phyloP scores from a whole-genome alignment of 2,113 vertebrate species.

The Chloropsis hardwickii region DNA sequence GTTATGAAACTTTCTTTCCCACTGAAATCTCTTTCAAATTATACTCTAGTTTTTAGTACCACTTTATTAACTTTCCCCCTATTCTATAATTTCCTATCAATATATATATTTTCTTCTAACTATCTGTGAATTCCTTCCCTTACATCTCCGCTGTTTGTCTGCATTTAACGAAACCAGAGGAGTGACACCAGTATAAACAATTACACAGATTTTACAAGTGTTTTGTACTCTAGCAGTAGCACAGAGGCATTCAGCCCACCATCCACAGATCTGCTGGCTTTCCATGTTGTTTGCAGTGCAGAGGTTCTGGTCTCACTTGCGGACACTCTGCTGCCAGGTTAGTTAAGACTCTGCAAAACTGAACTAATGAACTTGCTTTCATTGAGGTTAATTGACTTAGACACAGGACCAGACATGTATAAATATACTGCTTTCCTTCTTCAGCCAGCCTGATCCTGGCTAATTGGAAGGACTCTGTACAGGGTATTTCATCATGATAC shows the following conservation, averaged over 20 bases:
- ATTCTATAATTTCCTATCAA: neutral
- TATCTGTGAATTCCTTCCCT: neutral
- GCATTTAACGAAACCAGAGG: neutral
- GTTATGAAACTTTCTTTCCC: neutral
- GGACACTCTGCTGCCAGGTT: neutral
- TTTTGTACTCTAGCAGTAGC: neutral
- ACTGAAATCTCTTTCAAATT: neutral
- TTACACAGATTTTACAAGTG: neutral
- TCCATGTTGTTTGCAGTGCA: accelerated
- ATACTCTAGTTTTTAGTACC: neutral
- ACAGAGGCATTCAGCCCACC: neutral
- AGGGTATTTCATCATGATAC: neutral
- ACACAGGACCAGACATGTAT: neutral
- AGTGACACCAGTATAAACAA: neutral
- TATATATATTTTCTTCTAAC: neutral
- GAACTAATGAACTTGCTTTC: neutral
- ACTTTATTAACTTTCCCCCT: neutral
- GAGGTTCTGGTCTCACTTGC: neutral
- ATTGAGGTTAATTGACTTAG: neutral
- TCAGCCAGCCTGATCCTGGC: neutral
- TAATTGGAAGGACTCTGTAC: neutral
- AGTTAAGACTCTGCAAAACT: neutral
- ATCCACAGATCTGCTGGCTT: neutral
- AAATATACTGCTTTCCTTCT: neutral
- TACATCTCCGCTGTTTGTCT: neutral